Evolutionary conservation across 2,888 invertebrate genomes (phyloP).

Genomic region (Petrolisthes manimaculis): DNA sequence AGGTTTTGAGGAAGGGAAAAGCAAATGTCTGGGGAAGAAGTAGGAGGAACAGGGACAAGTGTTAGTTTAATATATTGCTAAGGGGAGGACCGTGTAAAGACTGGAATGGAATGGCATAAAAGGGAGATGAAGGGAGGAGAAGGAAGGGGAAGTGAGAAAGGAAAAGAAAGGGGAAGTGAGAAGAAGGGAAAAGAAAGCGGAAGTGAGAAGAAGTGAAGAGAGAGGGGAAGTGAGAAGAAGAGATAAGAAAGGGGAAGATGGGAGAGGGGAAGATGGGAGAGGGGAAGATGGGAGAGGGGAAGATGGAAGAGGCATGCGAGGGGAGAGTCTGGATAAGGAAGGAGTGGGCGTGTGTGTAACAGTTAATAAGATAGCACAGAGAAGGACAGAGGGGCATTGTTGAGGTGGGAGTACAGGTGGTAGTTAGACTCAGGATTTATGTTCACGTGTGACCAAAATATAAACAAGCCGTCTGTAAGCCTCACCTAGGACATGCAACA

Average conservation of each 20-base stretch:
- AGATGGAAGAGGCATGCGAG: neutral
- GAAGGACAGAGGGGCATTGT: no score
- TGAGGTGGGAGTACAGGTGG: no score
- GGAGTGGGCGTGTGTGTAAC: no score
- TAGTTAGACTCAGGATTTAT: no score
- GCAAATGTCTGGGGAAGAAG: neutral
- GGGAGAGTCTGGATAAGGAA: neutral
- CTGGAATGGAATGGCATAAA: neutral
- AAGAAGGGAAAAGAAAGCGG: neutral
- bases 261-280: neutral
- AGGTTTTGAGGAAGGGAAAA: neutral
- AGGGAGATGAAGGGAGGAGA: neutral
- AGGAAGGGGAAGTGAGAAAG: neutral
- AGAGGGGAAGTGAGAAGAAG: neutral
- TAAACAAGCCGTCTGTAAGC: no score
- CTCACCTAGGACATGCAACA: no score
- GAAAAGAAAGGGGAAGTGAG: neutral
- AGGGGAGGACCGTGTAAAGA: neutral
- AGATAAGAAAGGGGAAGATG: neutral
- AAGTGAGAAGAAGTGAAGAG: neutral
- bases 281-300: neutral
- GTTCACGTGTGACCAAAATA: no score
- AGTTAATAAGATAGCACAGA: no score
- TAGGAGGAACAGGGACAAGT: neutral
- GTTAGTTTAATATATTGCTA: neutral